phyloP scores from a whole-genome alignment of 2,797 vertebrate genomes.

The Diplodus sargus region DNA sequence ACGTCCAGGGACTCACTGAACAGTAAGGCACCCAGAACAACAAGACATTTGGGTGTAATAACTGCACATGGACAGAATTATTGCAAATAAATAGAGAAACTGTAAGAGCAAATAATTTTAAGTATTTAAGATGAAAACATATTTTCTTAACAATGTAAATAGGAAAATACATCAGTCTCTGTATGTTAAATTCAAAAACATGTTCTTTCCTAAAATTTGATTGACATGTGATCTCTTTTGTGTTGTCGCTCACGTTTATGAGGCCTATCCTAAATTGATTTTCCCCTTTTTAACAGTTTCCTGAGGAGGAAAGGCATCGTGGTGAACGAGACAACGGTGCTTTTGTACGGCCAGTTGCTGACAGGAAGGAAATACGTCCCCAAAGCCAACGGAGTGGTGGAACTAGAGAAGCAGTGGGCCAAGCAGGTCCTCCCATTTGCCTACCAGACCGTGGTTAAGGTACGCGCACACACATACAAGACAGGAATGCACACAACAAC shows the following conservation, averaged over 20 bases:
- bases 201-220: not conserved
- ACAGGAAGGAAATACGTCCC: conserved; percentile 92
- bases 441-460: conserved; percentile 94
- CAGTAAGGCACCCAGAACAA: conserved; percentile 84
- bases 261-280: not conserved
- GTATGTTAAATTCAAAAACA: not conserved
- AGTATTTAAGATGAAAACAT: not conserved
- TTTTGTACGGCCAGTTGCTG: conserved; percentile 93
- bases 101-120: not conserved
- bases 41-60: not conserved
- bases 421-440: conserved; percentile 95
- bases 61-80: not conserved
- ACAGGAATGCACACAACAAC: not conserved
- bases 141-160: not conserved
- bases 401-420: conserved; percentile 97
- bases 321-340: conserved; percentile 89
- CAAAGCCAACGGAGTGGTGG: conserved; percentile 89
- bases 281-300: conserved; percentile 82
- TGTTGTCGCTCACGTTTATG: fast-evolving
- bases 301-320: conserved; percentile 93
- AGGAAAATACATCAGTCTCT: not conserved
- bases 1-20: conserved; percentile 93
- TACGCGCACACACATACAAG: conserved; percentile 60
- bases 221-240: not conserved
- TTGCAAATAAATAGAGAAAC: not conserved